These are phyloP conservation scores for Brachionus paranguensis DNA, from an alignment of 1,140 invertebrate species.

Conservation along the genomic window DNA sequence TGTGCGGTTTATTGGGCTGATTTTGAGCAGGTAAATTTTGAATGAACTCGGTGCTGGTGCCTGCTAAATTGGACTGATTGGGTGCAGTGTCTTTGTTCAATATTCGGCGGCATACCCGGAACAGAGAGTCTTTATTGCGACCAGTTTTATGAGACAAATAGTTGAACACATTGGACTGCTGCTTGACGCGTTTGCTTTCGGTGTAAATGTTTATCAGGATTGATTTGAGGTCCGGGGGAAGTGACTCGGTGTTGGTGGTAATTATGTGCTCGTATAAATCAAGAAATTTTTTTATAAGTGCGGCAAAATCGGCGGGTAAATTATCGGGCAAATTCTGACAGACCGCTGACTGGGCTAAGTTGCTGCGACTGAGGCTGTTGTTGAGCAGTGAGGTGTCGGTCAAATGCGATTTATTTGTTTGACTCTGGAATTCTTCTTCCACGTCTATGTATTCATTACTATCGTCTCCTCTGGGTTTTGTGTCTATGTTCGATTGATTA, in stretches of 20 bases:
- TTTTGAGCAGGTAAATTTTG: neutral
- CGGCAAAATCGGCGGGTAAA: neutral
- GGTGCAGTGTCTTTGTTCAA: neutral
- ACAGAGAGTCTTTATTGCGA: conserved; percentile 12
- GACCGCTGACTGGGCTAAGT: neutral
- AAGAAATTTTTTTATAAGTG: neutral
- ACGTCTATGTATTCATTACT: conserved; percentile 31
- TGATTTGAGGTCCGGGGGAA: neutral
- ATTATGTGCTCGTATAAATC: neutral
- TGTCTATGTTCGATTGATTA: neutral
- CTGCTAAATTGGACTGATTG: neutral
- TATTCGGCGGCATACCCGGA: neutral
- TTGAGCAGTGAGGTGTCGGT: neutral
- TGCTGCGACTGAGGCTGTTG: conserved; percentile 3
- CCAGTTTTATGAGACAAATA: neutral
- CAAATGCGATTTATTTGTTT: neutral
- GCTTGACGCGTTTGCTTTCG: neutral
- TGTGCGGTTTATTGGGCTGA: neutral
- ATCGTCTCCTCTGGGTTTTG: neutral
- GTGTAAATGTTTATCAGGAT: neutral
- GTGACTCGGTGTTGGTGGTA: neutral
- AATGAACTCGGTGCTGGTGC: neutral
- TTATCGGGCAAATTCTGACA: neutral
- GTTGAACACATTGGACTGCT: neutral
- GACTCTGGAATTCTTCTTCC: neutral